Evolutionary conservation across 2,113 vertebrate genomes (phyloP).

Genomic region (Lepus europaeus): DNA sequence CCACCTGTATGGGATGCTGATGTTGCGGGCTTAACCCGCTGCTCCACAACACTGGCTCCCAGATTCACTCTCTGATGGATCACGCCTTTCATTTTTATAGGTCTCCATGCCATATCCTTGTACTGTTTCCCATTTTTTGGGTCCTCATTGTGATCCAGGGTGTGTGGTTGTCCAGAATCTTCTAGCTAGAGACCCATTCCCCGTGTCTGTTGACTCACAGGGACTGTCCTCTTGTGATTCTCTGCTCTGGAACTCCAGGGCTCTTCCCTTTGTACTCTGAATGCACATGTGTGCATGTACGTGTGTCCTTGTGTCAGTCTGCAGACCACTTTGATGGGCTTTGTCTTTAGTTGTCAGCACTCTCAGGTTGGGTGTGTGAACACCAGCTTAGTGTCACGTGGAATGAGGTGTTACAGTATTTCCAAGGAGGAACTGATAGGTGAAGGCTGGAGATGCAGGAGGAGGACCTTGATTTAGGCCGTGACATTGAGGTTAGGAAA

Average conservation of each 20-base stretch:
- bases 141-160: background rate
- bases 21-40: no score
- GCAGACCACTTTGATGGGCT: background rate
- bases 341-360: background rate
- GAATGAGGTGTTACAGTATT: background rate
- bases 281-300: background rate
- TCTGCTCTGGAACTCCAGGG: background rate
- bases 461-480: background rate
- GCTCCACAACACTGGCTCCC: no score
- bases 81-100: background rate
- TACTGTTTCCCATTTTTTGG: background rate
- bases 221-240: background rate
- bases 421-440: background rate
- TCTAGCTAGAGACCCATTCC: background rate
- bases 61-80: background rate
- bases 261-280: background rate
- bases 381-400: background rate
- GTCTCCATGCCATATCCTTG: background rate
- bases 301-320: background rate
- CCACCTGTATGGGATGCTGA: no score
- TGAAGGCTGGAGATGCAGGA: background rate
- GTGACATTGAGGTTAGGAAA: background rate
- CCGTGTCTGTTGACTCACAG: background rate
- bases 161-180: background rate
- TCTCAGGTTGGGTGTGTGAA: background rate